These are phyloP conservation scores for Apogon talboti DNA, from an alignment of 2,797 vertebrate genomes.

Conservation along the genomic window DNA sequence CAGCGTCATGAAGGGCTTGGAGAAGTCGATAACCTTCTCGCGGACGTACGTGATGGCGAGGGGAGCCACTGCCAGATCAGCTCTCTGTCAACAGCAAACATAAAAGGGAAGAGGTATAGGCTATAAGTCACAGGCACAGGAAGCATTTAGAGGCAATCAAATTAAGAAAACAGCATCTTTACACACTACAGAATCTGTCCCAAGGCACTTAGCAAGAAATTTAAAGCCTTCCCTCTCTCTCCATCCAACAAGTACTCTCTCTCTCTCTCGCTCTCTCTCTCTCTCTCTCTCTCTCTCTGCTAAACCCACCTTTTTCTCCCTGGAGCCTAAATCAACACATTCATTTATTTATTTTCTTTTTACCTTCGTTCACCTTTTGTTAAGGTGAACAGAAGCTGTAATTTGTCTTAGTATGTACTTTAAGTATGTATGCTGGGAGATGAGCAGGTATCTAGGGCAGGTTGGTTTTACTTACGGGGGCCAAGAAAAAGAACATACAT, in stretches of 20 bases:
- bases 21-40: constrained; percentile 99
- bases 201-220: constrained; percentile 74
- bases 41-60: constrained; percentile 97
- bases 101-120: constrained; percentile 74
- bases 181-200: constrained; percentile 74
- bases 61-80: constrained; percentile 98
- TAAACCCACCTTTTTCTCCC: constrained; percentile 33
- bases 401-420: not conserved
- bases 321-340: constrained; percentile 37
- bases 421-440: not conserved
- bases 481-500: not conserved
- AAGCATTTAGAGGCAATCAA: constrained; percentile 82
- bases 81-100: constrained; percentile 93
- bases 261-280: too few species aligned
- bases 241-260: constrained; percentile 35
- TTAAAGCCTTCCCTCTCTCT: constrained; percentile 65
- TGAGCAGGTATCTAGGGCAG: not conserved
- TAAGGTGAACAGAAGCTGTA: not conserved
- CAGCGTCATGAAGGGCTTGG: constrained; percentile 99
- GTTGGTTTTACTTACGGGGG: not conserved
- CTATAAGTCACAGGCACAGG: constrained; percentile 78
- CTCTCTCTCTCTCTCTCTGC: constrained; percentile 31
- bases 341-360: constrained; percentile 21
- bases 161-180: constrained; percentile 85
- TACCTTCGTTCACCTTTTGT: constrained; percentile 18